These are phyloP conservation scores for Trisateles emortualis DNA, from an alignment of 2,888 invertebrate genomes.

Conservation along the genomic window DNA sequence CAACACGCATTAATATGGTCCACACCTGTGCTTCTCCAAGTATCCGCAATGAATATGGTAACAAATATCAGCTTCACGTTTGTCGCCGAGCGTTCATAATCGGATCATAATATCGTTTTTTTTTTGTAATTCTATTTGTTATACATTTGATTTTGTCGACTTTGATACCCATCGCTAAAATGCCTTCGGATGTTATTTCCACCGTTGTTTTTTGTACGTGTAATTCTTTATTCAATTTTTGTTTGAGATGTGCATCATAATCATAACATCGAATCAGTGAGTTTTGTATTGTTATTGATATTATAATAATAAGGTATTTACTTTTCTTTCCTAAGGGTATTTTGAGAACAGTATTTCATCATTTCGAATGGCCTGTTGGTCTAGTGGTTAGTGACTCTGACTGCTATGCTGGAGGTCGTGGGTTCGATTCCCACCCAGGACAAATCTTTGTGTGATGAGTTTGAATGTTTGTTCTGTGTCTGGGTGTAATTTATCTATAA, in stretches of 20 bases:
- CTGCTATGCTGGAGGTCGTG: no score
- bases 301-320: not conserved
- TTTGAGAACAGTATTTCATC: no score
- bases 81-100: constrained; percentile 14
- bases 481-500: no score
- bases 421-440: no score
- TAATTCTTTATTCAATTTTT: not conserved
- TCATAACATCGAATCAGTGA: constrained; percentile 1
- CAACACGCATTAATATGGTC: constrained; percentile 45
- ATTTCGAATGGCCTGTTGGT: no score
- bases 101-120: constrained; percentile 23
- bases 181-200: constrained; percentile 4
- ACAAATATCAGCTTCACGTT: constrained; percentile 27
- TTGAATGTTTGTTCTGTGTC: no score
- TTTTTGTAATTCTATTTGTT: constrained; percentile 19
- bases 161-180: constrained; percentile 8
- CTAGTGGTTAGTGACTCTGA: no score
- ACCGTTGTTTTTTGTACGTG: not conserved
- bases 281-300: not conserved
- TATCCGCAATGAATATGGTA: constrained; percentile 47
- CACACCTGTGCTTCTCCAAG: constrained; percentile 42
- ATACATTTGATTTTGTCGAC: constrained; percentile 15
- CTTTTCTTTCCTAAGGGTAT: no score
- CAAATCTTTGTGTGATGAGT: no score
- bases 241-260: constrained; percentile 4